These are phyloP conservation scores for Tiaroga cobitis DNA, from an alignment of 2,797 vertebrate genomes.

Conservation along the genomic window DNA sequence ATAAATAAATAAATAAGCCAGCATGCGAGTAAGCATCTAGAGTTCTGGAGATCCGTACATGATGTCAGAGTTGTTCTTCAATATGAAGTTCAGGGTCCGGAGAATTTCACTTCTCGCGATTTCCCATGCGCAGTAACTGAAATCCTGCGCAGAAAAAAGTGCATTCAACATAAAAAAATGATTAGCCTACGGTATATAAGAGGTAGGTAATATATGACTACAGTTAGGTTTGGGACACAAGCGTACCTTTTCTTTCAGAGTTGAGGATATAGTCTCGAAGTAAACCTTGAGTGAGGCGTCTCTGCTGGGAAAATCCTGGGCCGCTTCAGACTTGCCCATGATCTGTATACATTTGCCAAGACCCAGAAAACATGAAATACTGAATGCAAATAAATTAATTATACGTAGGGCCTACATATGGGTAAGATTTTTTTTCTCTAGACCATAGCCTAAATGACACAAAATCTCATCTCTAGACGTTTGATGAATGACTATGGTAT, in stretches of 20 bases:
- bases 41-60: no score
- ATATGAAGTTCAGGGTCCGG: slow-evolving; percentile 45
- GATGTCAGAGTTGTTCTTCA: slow-evolving; percentile 38
- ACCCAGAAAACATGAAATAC: not conserved
- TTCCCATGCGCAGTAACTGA: slow-evolving; percentile 57
- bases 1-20: not conserved
- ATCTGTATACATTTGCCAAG: slow-evolving; percentile 30
- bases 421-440: not conserved
- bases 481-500: not conserved
- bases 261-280: slow-evolving; percentile 43
- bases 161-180: not conserved
- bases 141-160: slow-evolving; percentile 42
- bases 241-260: slow-evolving; percentile 55
- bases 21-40: not conserved
- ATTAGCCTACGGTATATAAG: not conserved
- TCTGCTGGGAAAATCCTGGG: slow-evolving; percentile 18
- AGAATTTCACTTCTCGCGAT: slow-evolving; percentile 48
- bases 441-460: not conserved
- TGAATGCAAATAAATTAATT: not conserved
- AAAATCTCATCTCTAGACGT: not conserved
- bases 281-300: slow-evolving; percentile 43
- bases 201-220: not conserved
- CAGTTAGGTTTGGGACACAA: not conserved
- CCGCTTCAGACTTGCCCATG: slow-evolving; percentile 17
- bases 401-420: not conserved